Evolutionary conservation across 1,140 invertebrate genomes (phyloP).

Genomic region (Venturia canescens): DNA sequence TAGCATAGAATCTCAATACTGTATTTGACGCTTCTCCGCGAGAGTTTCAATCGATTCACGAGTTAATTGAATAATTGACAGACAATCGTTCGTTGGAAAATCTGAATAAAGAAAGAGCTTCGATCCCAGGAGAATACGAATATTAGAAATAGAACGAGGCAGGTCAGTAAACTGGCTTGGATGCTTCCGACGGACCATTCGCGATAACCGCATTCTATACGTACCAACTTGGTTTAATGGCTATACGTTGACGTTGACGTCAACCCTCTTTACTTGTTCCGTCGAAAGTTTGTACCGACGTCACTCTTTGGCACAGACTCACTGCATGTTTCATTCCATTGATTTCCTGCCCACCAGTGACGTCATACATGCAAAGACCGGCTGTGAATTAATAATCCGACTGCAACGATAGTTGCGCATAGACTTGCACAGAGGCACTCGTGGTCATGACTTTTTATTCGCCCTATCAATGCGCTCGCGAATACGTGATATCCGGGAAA

Average conservation of each 20-base stretch:
- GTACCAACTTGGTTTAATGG: neutral
- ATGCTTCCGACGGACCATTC: neutral
- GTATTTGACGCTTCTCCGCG: too few species aligned
- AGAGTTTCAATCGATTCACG: too few species aligned
- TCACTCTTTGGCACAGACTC: conserved; percentile 20
- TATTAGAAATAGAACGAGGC: neutral
- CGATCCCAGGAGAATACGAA: neutral
- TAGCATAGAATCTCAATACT: too few species aligned
- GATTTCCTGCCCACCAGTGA: neutral
- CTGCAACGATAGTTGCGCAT: neutral
- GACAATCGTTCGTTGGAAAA: neutral
- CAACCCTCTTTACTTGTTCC: conserved; percentile 2
- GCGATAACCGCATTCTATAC: neutral
- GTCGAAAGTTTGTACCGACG: conserved; percentile 42
- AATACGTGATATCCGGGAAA: neutral
- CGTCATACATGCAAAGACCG: conserved; percentile 17
- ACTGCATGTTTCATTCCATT: conserved; percentile 28
- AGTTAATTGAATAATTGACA: too few species aligned
- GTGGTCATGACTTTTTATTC: conserved; percentile 1
- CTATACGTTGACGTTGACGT: conserved; percentile 23
- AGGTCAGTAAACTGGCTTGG: conserved; percentile 12
- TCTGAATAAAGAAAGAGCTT: neutral
- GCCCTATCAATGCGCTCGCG: neutral
- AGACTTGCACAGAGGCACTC: neutral
- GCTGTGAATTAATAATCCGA: conserved; percentile 12